These are phyloP conservation scores for Chitala chitala DNA, from an alignment of 2,113 vertebrate genomes.

Conservation along the genomic window DNA sequence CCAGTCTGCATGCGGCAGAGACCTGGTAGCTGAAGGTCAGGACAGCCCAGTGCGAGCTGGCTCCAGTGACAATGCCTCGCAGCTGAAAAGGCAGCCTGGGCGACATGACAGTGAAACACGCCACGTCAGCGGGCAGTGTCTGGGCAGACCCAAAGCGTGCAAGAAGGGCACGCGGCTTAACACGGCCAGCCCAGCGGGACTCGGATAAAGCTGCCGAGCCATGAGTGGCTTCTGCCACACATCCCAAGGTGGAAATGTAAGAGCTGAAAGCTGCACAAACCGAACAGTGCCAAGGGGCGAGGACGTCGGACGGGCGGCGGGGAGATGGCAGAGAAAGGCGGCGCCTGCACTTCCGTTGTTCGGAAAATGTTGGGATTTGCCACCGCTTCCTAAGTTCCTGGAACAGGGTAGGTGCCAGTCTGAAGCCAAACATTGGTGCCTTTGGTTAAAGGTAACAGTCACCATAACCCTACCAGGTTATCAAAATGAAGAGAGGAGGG, in stretches of 20 bases:
- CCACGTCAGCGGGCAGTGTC: not conserved
- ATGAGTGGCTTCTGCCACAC: not conserved
- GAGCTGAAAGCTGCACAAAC: not conserved
- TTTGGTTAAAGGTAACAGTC: not conserved
- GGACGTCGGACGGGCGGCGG: no score
- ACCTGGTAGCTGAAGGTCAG: no score
- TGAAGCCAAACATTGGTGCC: not conserved
- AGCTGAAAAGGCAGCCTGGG: not conserved
- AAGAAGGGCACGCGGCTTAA: not conserved
- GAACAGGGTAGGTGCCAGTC: not conserved
- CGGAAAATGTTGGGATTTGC: not conserved
- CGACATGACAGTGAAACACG: not conserved
- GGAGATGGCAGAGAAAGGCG: not conserved
- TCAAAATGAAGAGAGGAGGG: not conserved
- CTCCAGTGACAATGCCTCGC: no score
- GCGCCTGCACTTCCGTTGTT: not conserved
- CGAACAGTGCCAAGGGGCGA: not conserved
- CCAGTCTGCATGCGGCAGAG: no score
- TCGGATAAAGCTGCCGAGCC: not conserved
- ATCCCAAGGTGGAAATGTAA: constrained; percentile 2
- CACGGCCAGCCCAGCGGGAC: not conserved
- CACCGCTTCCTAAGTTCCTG: not conserved
- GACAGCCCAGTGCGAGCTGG: no score
- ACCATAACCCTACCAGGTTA: not conserved
- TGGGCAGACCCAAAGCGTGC: not conserved